Conservation (phyloP, 2,797 vertebrate genomes). For the Pelobates cultripes region DNA sequence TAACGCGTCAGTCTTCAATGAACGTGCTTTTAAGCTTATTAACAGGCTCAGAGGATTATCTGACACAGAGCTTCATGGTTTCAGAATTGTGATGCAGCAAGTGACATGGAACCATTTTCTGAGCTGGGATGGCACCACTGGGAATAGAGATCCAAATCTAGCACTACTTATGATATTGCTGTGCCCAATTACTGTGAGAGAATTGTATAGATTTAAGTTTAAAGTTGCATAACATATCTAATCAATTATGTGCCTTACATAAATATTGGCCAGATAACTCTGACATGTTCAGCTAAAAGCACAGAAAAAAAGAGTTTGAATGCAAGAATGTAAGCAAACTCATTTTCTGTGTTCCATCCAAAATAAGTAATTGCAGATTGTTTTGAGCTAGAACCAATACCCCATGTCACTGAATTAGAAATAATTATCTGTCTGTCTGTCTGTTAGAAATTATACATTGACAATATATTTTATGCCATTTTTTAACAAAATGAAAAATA, state of each 20-base stretch:
- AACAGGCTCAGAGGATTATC: constrained; percentile 85
- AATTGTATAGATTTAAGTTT: constrained; percentile 23
- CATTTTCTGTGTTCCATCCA: too few relatives aligned
- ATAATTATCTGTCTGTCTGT: too few relatives aligned
- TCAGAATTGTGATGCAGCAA: constrained; percentile 81
- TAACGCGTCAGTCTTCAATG: constrained; percentile 81
- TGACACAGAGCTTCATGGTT: constrained; percentile 77
- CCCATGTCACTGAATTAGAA: too few relatives aligned
- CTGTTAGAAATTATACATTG: too few relatives aligned
- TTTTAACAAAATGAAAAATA: too few relatives aligned
- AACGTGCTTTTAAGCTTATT: constrained; percentile 89
- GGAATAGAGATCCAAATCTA: constrained; percentile 77
- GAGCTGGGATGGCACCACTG: constrained; percentile 71
- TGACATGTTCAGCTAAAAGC: too few relatives aligned
- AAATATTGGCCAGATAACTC: constrained; percentile 18
- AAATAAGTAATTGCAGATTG: too few relatives aligned
- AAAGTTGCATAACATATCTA: background rate
- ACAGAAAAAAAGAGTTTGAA: too few relatives aligned
- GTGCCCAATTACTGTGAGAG: constrained; percentile 40
- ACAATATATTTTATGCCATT: too few relatives aligned
- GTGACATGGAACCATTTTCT: constrained; percentile 79
- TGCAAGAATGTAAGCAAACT: too few relatives aligned
- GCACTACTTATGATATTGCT: constrained; percentile 66
- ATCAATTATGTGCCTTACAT: background rate
- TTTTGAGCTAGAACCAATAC: too few relatives aligned